Evolutionary conservation across 2,113 vertebrate genomes (phyloP).

Genomic region (Scophthalmus maximus): DNA sequence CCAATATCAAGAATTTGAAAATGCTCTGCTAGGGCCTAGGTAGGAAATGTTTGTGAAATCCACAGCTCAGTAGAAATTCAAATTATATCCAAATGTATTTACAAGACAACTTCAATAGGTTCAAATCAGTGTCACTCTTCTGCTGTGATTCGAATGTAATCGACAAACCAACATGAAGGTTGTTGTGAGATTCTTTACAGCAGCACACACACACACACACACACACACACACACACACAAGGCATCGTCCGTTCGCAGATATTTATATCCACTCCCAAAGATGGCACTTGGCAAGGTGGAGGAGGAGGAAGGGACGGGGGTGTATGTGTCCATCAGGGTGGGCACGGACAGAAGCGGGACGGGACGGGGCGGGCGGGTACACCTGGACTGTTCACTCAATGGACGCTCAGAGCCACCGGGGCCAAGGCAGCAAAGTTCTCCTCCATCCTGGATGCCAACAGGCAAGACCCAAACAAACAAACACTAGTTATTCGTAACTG

Average conservation of each 20-base stretch:
- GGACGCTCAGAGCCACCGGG: not conserved
- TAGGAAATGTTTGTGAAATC: not conserved
- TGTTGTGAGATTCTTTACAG: not conserved
- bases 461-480: not conserved
- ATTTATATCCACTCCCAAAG: conserved; percentile 82
- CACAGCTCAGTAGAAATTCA: not conserved
- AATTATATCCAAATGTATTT: too few species aligned
- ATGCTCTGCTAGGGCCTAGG: not conserved
- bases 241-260: conserved; percentile 49
- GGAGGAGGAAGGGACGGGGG: not conserved
- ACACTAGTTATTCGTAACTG: not conserved
- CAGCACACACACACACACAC: not conserved
- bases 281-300: conserved; percentile 67
- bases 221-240: not conserved
- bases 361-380: conserved; percentile 16
- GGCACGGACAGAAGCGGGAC: conserved; percentile 22
- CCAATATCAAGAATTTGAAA: not conserved
- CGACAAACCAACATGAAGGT: not conserved
- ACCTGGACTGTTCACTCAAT: conserved; percentile 77
- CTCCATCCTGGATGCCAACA: conserved; percentile 6
- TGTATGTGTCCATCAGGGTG: conserved; percentile 40
- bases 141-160: not conserved
- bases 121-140: not conserved
- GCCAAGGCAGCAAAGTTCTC: conserved; percentile 22
- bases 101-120: not conserved